phyloP scores from a whole-genome alignment of 2,113 vertebrate genomes.

The Martes martes region DNA sequence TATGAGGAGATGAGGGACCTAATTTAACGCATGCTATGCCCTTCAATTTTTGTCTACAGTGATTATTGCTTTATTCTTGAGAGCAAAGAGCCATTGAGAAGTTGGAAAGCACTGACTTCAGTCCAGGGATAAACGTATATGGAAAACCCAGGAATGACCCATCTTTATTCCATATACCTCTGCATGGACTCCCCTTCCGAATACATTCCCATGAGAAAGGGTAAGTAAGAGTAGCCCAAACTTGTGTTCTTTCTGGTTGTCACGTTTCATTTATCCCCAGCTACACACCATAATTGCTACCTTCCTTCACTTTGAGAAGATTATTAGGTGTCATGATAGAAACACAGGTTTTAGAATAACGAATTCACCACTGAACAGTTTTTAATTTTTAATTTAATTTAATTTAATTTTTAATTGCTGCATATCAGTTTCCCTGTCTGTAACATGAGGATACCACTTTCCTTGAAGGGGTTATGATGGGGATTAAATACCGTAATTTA shows the following conservation, averaged over 20 bases:
- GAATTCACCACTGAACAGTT: neutral
- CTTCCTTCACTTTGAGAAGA: neutral
- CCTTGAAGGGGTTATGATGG: neutral
- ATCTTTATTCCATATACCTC: neutral
- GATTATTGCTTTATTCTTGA: neutral
- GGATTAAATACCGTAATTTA: neutral
- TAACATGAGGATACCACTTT: neutral
- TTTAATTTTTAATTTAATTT: neutral
- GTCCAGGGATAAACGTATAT: neutral
- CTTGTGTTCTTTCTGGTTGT: neutral
- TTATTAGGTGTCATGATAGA: neutral
- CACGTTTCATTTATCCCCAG: neutral
- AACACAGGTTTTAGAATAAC: neutral
- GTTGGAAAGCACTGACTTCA: neutral
- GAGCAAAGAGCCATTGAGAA: neutral
- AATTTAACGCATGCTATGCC: neutral
- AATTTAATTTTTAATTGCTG: neutral
- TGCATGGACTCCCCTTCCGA: neutral
- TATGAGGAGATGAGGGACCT: neutral
- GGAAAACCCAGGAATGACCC: neutral
- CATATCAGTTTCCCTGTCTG: neutral
- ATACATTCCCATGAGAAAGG: neutral
- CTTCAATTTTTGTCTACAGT: neutral
- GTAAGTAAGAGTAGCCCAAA: neutral
- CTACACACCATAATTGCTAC: neutral